Base-by-base conservation (phyloP, 2,113 vertebrate species). In the Dasyornis broadbenti region DNA sequence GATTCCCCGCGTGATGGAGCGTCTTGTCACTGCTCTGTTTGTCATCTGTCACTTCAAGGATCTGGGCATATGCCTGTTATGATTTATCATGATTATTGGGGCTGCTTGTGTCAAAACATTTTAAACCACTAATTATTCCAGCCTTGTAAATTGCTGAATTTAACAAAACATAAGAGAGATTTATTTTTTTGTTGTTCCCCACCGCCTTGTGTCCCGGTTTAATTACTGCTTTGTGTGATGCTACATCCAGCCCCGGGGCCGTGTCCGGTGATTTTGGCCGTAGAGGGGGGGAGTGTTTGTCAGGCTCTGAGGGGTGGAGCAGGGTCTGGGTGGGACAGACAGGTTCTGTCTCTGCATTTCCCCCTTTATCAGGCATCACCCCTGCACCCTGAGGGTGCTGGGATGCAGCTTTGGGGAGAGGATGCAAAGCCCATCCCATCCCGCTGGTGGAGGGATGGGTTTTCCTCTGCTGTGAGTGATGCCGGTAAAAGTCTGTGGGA, bases 41-140 rank as follows among this genome's bases (percentile, higher is more conserved):
- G 98, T 98, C 98, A 98, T 98, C 98, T 98, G 98, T 98, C 98
- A 98, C 97, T 98, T 98, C 97, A 95, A 98, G 97, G 97, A 98
- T 89, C 96, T 86, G 89, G 97, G 97, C 97, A 96, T 98, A 98
- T 98, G 98, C 97, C 95, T 92, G 97, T 95, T 97, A 97, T 97
- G 98, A 98, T 98, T 97, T 97, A 97, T 97, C 92, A 93, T 96
- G 95, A 98, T 98, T 97, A 96, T 96, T 84, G 91, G 35, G 85
- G 87, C 96, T 96, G 90, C 80, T 93, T 92, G 82, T 96, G 96
- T 97, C 95, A 97, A 97, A 98, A 97, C 97, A 95, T 95, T 98
- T 98, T 97, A 97, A 97, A 91, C 96, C 79, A 89, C 97, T 97
- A 97, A 98, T 98, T 98, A 98, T 95, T 98, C 95, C 93, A 95